Conservation (phyloP, 2,797 vertebrate genomes). For the Trichosurus vulpecula region DNA sequence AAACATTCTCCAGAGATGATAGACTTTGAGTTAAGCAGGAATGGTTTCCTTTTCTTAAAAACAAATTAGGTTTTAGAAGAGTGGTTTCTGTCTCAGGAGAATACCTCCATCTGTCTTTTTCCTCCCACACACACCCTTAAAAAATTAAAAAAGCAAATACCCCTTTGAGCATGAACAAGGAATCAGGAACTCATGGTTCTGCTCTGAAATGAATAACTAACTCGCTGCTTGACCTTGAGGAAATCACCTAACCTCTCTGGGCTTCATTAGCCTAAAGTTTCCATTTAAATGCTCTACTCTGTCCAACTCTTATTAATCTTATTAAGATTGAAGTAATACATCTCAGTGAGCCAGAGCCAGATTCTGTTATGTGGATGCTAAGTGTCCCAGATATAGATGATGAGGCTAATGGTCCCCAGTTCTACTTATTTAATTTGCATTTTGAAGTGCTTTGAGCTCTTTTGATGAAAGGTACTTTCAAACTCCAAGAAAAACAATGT, state of each 20-base stretch:
- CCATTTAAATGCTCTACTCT: neutral
- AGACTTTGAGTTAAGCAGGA: neutral
- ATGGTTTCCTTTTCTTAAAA: slow-evolving; percentile 5
- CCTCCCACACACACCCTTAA: neutral
- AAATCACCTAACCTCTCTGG: neutral
- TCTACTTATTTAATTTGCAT: slow-evolving; percentile 43
- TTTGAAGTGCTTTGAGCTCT: neutral
- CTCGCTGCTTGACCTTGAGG: neutral
- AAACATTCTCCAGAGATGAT: neutral
- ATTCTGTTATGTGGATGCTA: neutral
- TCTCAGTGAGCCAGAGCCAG: neutral
- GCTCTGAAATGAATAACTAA: neutral
- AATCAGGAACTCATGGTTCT: neutral
- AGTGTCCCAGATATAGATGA: neutral
- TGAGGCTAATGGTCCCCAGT: neutral
- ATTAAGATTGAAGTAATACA: neutral
- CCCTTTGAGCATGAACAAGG: neutral
- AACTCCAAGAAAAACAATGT: slow-evolving; percentile 19
- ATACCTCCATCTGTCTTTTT: neutral
- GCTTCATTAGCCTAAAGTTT: neutral
- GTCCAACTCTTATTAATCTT: neutral
- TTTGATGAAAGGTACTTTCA: neutral
- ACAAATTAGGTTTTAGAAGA: slow-evolving; percentile 17
- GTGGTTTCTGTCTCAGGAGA: neutral
- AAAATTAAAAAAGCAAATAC: neutral